Evolutionary conservation across 2,888 invertebrate species (phyloP), one percentile per base, ranked within the genome.

Genomic region (Gymnosoma rotundatum): DNA sequence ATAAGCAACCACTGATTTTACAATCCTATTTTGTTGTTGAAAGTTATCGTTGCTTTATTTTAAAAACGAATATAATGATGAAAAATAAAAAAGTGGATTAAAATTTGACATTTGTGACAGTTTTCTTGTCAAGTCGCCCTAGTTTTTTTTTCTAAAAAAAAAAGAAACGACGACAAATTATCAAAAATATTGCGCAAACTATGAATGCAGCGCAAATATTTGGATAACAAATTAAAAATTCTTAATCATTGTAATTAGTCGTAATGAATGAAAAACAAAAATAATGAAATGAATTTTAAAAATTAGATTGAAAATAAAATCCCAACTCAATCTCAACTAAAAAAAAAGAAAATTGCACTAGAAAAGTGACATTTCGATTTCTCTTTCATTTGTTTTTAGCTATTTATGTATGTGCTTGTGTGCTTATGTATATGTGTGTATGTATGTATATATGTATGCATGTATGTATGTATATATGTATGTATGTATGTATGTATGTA

Each of bases 81-180:
- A 50, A 36, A 38, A 36, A 36, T 20, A 61, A 38, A 12, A 61
- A 73, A 83, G 78, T 69, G 83, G 64, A 74, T 78, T 78, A 78
- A 70, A 78, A 83, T 74, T 78, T 78, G 78, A 83, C 74, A 78
- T 78, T 78, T 78, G 52, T 74, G 83, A 83, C 78, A 78, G 64
- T 52, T 74, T 74, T 32, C 78, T 78, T 78, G 63, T 58, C 52
- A 78, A 63, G 69, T 69, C 52, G 69, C 70, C 64, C 69, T 74
- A 78, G 74, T 74, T 74, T 74, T 83, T 36, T 56, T 48, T 69
- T n/a, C 32, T 32, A 16, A 32, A 54, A 74, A 75, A 64, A 69
- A 70, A 58, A 64, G 16, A 48, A 74, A 70, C 25, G 4, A 32
- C 21, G 25, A 20, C 20, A 54, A 69, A 78, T 36, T 58, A 60